phyloP scores from a whole-genome alignment of 2,113 vertebrate genomes.

The Siniperca chuatsi region DNA sequence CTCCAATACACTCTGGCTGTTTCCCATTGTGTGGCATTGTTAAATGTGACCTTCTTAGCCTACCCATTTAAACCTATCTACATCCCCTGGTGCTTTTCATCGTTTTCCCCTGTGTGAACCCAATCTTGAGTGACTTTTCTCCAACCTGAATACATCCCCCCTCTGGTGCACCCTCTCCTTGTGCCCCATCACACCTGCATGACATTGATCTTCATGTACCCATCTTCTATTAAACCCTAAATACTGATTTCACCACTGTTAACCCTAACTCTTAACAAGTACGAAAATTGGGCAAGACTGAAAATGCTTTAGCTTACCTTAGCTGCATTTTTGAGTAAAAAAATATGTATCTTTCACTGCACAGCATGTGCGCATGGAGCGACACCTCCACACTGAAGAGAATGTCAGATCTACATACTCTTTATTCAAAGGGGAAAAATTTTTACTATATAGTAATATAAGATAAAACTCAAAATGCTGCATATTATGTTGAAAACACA shows the following conservation, averaged over 20 bases:
- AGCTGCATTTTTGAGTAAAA: background rate
- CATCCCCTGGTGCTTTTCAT: constrained; percentile 56
- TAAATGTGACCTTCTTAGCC: constrained; percentile 39
- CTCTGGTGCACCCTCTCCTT: background rate
- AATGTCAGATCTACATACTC: background rate
- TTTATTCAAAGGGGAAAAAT: background rate
- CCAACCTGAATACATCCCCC: constrained; percentile 13
- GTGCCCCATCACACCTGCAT: constrained; percentile 15
- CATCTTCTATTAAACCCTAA: background rate
- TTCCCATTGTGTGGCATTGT: constrained; percentile 56
- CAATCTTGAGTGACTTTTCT: constrained; percentile 33
- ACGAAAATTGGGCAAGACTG: background rate
- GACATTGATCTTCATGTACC: constrained; percentile 1
- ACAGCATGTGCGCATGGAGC: background rate
- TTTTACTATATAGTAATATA: background rate
- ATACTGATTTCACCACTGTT: background rate
- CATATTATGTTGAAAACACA: background rate
- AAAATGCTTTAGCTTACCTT: background rate
- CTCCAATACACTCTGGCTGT: constrained; percentile 28
- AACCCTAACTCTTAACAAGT: background rate
- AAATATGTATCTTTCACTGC: background rate
- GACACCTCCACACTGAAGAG: background rate
- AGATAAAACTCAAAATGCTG: background rate
- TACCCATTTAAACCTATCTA: constrained; percentile 39
- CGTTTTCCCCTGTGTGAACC: constrained; percentile 50